Evolutionary conservation across 64 coral and sea anemone species (phyloP).

Genomic region (Porites australiensis): DNA sequence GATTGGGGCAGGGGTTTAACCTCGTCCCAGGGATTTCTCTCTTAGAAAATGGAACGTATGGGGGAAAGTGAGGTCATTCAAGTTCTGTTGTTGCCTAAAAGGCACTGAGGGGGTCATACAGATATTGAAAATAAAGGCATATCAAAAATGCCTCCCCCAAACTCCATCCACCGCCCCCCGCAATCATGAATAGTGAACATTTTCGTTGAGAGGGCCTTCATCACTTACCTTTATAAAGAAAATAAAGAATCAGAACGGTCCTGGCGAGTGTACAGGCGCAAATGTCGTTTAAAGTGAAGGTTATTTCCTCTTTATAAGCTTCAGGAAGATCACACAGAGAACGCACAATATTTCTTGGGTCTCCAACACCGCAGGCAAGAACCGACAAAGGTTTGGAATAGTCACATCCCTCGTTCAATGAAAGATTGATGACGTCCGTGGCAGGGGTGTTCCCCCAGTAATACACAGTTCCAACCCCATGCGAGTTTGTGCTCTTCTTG

Average conservation of each 20-base stretch:
- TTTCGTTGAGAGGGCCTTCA: too few species aligned
- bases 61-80: too few species aligned
- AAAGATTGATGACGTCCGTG: conserved; percentile 37
- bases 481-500: neutral
- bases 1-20: too few species aligned
- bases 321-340: conserved; percentile 45
- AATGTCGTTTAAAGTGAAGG: conserved; percentile 73
- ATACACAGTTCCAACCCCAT: neutral
- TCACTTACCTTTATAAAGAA: conserved; percentile 53
- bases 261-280: conserved; percentile 60
- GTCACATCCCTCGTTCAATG: conserved; percentile 57
- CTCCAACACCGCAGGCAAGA: conserved; percentile 66
- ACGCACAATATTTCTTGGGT: conserved; percentile 45
- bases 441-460: conserved; percentile 74
- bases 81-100: too few species aligned
- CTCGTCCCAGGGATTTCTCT: too few species aligned
- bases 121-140: too few species aligned
- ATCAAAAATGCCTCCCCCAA: too few species aligned
- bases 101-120: too few species aligned
- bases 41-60: too few species aligned
- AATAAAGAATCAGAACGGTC: conserved; percentile 60
- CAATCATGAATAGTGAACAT: too few species aligned
- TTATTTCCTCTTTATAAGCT: conserved; percentile 30
- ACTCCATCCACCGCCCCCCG: too few species aligned
- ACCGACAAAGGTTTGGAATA: conserved; percentile 29